Evolutionary conservation across 2,888 invertebrate genomes (phyloP).

Genomic region (Hecatera dysodea): DNA sequence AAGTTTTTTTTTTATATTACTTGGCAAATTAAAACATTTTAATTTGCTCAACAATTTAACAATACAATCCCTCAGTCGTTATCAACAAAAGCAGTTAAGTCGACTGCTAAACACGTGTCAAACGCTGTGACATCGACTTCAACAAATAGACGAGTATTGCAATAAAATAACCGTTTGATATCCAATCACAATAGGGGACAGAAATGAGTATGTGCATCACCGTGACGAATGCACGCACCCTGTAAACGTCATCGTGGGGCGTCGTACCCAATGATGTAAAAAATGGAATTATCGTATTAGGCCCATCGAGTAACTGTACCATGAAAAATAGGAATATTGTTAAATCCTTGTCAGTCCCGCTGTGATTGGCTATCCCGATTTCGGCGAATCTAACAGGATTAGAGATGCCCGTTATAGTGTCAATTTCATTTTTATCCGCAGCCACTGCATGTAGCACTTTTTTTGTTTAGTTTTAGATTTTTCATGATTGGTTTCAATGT

Average conservation of each 20-base stretch:
- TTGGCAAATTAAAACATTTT: slow-evolving; percentile 59
- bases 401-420: slow-evolving; percentile 59
- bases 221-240: slow-evolving; percentile 83
- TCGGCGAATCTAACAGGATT: slow-evolving; percentile 60
- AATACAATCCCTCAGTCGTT: slow-evolving; percentile 80
- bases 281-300: slow-evolving; percentile 81
- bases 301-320: slow-evolving; percentile 79
- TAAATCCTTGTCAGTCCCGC: slow-evolving; percentile 70
- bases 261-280: slow-evolving; percentile 81
- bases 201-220: slow-evolving; percentile 75
- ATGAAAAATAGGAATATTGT: slow-evolving; percentile 84
- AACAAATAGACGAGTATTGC: slow-evolving; percentile 82
- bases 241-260: slow-evolving; percentile 76
- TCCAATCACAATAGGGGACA: slow-evolving; percentile 80
- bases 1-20: too few species aligned
- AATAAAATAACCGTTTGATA: slow-evolving; percentile 86
- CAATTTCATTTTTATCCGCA: slow-evolving; percentile 56
- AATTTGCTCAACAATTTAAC: slow-evolving; percentile 65
- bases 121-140: slow-evolving; percentile 84
- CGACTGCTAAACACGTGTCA: slow-evolving; percentile 89
- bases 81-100: slow-evolving; percentile 85
- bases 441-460: slow-evolving; percentile 5
- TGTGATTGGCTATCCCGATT: slow-evolving; percentile 60
- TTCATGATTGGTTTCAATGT: slow-evolving; percentile 1
- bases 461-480: slow-evolving; percentile 25